Conservation (phyloP, 1,140 invertebrate species). For the Bombus consobrinus region DNA sequence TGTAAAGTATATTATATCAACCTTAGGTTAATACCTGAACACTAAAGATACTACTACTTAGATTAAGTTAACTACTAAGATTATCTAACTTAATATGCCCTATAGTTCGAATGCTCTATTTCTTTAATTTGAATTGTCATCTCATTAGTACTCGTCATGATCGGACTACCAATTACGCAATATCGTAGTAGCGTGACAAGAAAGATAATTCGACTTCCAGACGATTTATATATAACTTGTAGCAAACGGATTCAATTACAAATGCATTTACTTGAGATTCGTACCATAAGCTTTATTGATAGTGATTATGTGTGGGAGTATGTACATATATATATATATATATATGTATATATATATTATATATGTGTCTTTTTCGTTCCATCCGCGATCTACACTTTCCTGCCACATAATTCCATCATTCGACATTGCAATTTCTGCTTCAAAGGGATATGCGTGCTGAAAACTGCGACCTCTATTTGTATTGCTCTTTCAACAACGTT, state of each 20-base stretch:
- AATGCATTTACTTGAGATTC: constrained; percentile 26
- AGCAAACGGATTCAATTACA: constrained; percentile 32
- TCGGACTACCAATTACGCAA: not conserved
- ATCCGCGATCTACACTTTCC: constrained; percentile 25
- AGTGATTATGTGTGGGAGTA: not conserved
- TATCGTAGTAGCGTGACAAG: not conserved
- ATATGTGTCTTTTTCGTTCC: constrained; percentile 2
- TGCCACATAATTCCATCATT: constrained; percentile 49
- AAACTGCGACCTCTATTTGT: constrained; percentile 41
- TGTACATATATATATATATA: not conserved
- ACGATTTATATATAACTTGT: constrained; percentile 14
- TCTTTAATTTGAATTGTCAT: not conserved
- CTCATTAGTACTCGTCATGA: not conserved
- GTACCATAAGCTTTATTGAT: not conserved
- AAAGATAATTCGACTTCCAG: constrained; percentile 6
- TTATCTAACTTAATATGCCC: not conserved
- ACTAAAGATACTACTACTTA: not conserved
- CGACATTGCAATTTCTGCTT: constrained; percentile 36
- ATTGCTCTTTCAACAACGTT: constrained; percentile 50
- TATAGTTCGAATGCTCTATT: not conserved
- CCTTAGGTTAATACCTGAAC: not conserved
- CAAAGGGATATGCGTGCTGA: constrained; percentile 36
- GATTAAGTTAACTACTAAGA: not conserved
- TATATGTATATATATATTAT: not conserved
- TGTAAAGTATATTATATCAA: not conserved